These are phyloP conservation scores for Xestia xanthographa DNA, from an alignment of 2,888 invertebrate genomes.

Conservation along the genomic window DNA sequence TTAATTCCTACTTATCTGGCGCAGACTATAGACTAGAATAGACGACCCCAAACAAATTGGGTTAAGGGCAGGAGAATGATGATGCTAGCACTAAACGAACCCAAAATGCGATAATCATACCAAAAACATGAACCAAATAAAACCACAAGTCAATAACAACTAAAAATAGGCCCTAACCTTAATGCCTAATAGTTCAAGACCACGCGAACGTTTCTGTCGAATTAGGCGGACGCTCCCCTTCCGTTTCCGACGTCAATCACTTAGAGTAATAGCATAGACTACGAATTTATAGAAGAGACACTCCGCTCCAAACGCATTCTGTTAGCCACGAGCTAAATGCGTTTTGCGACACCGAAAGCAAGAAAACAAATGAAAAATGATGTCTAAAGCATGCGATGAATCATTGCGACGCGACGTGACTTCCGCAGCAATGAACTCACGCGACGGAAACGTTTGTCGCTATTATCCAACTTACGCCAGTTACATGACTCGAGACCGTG, in stretches of 20 bases:
- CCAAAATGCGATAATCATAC: not conserved
- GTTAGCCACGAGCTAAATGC: not conserved
- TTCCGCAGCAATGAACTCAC: not conserved
- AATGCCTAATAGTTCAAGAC: constrained; percentile 22
- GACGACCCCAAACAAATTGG: too few relatives aligned
- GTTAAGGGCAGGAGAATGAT: not conserved
- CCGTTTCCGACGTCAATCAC: constrained; percentile 41
- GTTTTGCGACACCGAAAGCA: not conserved
- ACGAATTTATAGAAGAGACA: not conserved
- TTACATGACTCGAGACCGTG: too few relatives aligned
- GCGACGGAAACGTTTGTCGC: too few relatives aligned
- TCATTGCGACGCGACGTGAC: not conserved
- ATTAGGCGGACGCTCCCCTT: constrained; percentile 32
- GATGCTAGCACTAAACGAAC: not conserved
- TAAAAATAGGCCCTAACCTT: constrained; percentile 18
- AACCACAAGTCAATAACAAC: not conserved
- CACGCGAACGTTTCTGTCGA: constrained; percentile 49
- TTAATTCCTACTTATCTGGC: too few relatives aligned
- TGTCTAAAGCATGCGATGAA: not conserved
- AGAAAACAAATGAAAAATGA: not conserved
- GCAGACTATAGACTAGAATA: too few relatives aligned
- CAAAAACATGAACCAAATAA: not conserved
- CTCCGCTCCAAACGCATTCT: not conserved
- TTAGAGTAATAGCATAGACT: constrained; percentile 4
- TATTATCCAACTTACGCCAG: too few relatives aligned